Evolutionary conservation across 1,140 invertebrate genomes (phyloP), one percentile per base, ranked within the genome.

Genomic region (Archegozetes longisetosus): DNA sequence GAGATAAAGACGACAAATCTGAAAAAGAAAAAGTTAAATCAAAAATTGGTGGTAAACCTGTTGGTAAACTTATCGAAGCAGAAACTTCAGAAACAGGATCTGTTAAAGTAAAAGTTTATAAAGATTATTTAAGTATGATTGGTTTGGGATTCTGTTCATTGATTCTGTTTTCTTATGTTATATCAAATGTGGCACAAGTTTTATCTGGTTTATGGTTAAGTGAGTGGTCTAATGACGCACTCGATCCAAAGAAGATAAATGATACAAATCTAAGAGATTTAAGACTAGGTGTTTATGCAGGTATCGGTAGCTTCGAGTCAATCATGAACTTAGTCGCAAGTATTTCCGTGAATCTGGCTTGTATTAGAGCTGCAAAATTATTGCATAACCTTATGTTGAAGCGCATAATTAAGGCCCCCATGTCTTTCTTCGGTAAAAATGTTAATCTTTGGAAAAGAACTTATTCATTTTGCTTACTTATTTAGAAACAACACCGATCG

Each of bases 261-360:
- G 71, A 83, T 69, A 79, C 72, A 20, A 64, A 24, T 76, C 76
- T 65, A 67, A 73, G 85, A 62, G 80, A 91, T 70, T 75, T 86
- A 70, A 90, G 90, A 70, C 77, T 94, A 48, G 86, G 85, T 63
- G 84, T 92, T 20, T 94, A 93, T n/a, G 50, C 27, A 6, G 50
- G 50, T 52, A 52, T 28, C 23, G 50, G 50, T 4, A 52, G 6
- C 6, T 52, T 52, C 6, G 50, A 28, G 6, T 4, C 22, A 52
- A n/a, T 52, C n/a, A 6, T 52, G 4, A 52, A 52, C 14, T 24
- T 24, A n/a, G n/a, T 52, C 3, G 25, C 62, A 29, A 55, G 27
- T 6, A 52, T 60, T 12, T 14, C 62, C 1, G 9, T 62, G 32
- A 62, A 51, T 53, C 25, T 62, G 27, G 55, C 32, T 1, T 54